Conservation (phyloP, 2,113 vertebrate genomes). For the Egretta garzetta region DNA sequence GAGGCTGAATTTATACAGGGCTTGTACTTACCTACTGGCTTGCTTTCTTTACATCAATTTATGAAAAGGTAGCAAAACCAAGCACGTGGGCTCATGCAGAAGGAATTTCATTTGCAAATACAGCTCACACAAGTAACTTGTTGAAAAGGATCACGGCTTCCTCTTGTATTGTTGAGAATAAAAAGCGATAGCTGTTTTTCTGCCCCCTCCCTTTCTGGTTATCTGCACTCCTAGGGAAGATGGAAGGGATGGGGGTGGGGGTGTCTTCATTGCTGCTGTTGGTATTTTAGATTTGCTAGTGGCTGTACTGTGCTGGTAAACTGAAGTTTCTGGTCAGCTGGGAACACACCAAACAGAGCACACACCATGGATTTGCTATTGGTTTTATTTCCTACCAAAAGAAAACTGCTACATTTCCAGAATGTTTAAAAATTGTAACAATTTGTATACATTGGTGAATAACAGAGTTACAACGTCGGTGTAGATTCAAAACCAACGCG, state of each 20-base stretch:
- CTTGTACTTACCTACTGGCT: neutral
- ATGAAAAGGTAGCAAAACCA: neutral
- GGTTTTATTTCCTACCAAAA: slow-evolving; percentile 53
- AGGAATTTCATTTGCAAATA: neutral
- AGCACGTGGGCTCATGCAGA: neutral
- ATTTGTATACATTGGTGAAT: neutral
- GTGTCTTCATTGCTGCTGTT: neutral
- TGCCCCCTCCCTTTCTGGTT: neutral
- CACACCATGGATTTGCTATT: neutral
- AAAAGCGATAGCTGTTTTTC: fast-evolving
- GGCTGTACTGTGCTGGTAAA: neutral
- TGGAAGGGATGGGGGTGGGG: too few species aligned
- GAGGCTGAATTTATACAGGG: fast-evolving
- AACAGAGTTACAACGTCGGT: neutral
- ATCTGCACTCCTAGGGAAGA: fast-evolving
- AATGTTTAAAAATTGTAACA: slow-evolving; percentile 23
- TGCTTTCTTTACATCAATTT: fast-evolving
- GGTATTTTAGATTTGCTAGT: neutral
- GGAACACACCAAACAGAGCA: neutral
- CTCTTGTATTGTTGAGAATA: neutral
- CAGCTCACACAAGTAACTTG: neutral
- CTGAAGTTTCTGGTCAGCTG: neutral
- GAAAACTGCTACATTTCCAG: slow-evolving; percentile 46
- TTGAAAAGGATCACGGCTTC: neutral
- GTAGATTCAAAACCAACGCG: neutral